phyloP scores from a whole-genome alignment of 2,797 vertebrate genomes.

The Onychomys torridus region DNA sequence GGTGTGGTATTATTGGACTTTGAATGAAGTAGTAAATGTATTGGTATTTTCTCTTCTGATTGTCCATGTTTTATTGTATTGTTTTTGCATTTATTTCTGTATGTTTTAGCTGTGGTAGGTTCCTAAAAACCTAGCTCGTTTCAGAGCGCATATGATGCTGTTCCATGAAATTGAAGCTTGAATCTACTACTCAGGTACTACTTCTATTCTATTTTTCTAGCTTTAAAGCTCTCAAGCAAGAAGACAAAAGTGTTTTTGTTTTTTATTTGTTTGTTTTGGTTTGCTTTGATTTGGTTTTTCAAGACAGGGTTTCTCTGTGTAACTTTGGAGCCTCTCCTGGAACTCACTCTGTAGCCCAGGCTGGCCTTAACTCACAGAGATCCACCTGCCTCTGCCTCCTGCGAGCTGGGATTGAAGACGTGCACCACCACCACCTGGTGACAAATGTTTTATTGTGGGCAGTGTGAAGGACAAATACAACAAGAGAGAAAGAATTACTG shows the following conservation, averaged over 20 bases:
- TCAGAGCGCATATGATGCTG: background rate
- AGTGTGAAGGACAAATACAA: conserved; percentile 10
- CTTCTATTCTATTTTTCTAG: background rate
- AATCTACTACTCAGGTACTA: background rate
- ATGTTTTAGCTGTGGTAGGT: background rate
- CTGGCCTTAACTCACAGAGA: too few relatives aligned
- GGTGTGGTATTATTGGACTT: background rate
- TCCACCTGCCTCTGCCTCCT: too few relatives aligned
- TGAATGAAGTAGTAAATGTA: background rate
- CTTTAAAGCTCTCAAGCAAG: conserved; percentile 32
- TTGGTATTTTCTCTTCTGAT: background rate
- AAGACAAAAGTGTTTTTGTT: too few relatives aligned
- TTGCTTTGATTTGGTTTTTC: too few relatives aligned
- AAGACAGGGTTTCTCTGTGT: too few relatives aligned
- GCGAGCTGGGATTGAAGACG: too few relatives aligned
- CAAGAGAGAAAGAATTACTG: background rate
- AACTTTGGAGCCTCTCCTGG: too few relatives aligned
- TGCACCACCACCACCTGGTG: too few relatives aligned
- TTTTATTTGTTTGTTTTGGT: too few relatives aligned
- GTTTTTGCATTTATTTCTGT: background rate
- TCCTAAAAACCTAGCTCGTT: background rate
- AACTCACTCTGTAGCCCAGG: too few relatives aligned
- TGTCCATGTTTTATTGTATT: background rate
- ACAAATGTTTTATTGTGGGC: background rate
- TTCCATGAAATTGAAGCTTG: background rate